A percentile compares a stretch with the other conserved stretches of the same genome.
Evolutionary conservation across 2,888 invertebrate species (phyloP).

Genomic region (Neoscelio sp.): DNA sequence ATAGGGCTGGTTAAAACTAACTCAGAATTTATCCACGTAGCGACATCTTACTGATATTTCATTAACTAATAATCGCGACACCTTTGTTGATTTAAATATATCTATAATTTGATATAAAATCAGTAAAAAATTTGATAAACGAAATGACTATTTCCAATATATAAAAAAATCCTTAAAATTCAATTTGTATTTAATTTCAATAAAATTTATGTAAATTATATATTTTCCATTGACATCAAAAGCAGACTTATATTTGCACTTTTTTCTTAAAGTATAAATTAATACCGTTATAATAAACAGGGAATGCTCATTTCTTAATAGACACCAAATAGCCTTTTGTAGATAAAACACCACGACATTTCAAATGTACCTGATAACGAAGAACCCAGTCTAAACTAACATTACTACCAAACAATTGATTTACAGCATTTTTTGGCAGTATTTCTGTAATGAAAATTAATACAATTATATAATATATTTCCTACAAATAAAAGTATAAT

Average conservation of each 20-base stretch:
- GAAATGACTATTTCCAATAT: no score
- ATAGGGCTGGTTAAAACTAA: no score
- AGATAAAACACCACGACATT: slow-evolving; percentile 95
- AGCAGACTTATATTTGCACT: background rate
- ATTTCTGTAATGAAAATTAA: slow-evolving; percentile 34
- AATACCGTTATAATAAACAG: background rate
- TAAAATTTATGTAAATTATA: no score
- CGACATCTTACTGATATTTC: background rate
- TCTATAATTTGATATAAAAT: no score
- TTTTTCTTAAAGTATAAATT: background rate
- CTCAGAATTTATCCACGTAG: background rate
- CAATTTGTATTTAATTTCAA: no score
- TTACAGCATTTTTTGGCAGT: slow-evolving; percentile 82
- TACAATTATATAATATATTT: no score
- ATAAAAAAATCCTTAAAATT: no score
- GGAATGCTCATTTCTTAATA: slow-evolving; percentile 26
- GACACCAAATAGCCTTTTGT: slow-evolving; percentile 93
- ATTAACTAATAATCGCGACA: no score
- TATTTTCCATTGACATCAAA: no score
- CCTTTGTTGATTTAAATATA: no score
- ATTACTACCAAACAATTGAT: slow-evolving; percentile 84
- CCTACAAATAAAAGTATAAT: no score
- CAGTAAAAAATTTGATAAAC: no score
- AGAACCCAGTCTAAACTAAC: slow-evolving; percentile 88
- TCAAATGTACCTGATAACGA: slow-evolving; percentile 94